Evolutionary conservation across 2,888 invertebrate genomes (phyloP).

Genomic region (Erynnis tages): DNA sequence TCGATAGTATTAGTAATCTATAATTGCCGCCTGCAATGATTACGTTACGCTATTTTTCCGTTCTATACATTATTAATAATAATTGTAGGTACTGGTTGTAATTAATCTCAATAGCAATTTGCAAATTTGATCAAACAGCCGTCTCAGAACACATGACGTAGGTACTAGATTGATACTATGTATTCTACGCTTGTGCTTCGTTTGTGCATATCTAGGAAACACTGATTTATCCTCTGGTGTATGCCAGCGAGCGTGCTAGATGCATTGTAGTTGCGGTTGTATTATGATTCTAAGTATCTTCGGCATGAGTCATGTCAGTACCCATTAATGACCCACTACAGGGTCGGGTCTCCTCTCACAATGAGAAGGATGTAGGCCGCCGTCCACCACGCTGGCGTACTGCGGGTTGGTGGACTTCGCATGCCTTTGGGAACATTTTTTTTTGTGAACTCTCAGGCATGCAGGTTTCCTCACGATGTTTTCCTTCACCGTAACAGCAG

Average conservation of each 20-base stretch:
- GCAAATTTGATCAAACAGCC: slow-evolving; percentile 2
- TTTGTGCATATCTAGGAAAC: neutral
- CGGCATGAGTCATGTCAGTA: neutral
- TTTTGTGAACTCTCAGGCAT: no score
- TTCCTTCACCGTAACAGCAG: no score
- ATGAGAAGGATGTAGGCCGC: no score
- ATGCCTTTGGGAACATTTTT: no score
- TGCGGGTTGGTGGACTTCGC: no score
- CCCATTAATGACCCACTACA: no score
- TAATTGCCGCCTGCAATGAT: no score
- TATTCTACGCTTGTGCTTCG: neutral
- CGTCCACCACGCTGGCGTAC: no score
- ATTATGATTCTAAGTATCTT: neutral
- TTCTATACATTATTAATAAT: neutral
- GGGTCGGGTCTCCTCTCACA: no score
- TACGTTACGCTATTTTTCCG: neutral
- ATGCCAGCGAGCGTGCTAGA: neutral
- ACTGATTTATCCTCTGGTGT: neutral
- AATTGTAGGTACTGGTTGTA: neutral
- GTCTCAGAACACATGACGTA: slow-evolving; percentile 8
- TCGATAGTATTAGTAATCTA: no score
- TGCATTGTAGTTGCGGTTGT: neutral
- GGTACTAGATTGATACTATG: neutral
- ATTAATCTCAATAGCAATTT: neutral
- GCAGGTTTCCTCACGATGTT: no score